Evolutionary conservation across 2,113 vertebrate species (phyloP).

Genomic region (Perccottus glenii): DNA sequence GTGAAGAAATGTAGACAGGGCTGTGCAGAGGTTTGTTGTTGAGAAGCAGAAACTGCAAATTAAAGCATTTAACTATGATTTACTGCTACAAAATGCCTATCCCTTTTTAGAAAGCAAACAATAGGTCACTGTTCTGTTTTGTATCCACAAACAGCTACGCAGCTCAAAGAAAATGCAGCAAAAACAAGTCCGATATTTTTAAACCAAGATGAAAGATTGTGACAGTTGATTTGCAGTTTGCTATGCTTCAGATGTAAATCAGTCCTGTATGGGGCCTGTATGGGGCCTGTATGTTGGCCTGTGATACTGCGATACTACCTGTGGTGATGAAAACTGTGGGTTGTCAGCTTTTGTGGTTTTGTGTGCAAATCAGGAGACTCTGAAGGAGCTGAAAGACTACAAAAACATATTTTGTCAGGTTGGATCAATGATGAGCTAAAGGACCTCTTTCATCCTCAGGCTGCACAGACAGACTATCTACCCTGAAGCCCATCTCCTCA

Average conservation of each 20-base stretch:
- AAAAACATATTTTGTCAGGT: slow-evolving; percentile 42
- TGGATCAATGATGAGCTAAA: slow-evolving; percentile 26
- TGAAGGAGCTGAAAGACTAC: neutral
- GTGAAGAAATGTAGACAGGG: neutral
- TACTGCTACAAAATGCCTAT: neutral
- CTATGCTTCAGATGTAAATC: slow-evolving; percentile 6
- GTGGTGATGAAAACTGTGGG: slow-evolving; percentile 20
- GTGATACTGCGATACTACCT: neutral
- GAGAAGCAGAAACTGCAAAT: neutral
- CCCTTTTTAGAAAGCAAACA: slow-evolving; percentile 20
- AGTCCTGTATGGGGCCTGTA: neutral
- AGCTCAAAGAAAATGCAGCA: slow-evolving; percentile 31
- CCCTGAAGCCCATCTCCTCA: slow-evolving; percentile 32
- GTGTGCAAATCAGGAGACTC: neutral
- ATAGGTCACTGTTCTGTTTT: slow-evolving; percentile 20
- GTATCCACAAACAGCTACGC: slow-evolving; percentile 13
- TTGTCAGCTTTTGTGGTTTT: slow-evolving; percentile 9
- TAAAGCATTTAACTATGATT: neutral
- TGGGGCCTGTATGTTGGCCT: neutral
- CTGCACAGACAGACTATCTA: slow-evolving; percentile 13
- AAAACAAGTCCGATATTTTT: slow-evolving; percentile 17
- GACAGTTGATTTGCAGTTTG: slow-evolving; percentile 12
- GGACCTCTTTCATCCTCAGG: slow-evolving; percentile 24
- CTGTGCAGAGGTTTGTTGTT: slow-evolving; percentile 3
- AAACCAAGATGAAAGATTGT: slow-evolving; percentile 13